Conservation (phyloP, 2,113 vertebrate genomes). For the Toxotes jaculatrix region DNA sequence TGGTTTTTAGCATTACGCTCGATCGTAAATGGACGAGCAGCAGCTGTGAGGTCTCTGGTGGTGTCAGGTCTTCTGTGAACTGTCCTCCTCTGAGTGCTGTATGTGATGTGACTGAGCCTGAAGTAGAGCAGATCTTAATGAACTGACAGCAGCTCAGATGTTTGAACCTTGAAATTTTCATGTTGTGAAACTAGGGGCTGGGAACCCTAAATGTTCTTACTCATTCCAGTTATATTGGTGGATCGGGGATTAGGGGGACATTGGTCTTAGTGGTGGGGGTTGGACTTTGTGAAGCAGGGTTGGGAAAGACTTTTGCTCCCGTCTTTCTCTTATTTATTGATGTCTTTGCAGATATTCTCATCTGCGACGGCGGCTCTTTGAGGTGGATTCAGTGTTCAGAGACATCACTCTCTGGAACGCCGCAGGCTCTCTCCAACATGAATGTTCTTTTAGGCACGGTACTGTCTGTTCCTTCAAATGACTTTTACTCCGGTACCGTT, state of each 20-base stretch:
- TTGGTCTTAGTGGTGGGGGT: not conserved
- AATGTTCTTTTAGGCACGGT: constrained; percentile 63
- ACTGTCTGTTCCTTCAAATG: constrained; percentile 57
- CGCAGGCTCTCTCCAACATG: constrained; percentile 4
- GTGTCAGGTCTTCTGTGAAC: not conserved
- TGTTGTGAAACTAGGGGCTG: constrained; percentile 74
- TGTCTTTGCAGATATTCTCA: constrained; percentile 31
- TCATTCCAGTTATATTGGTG: constrained; percentile 57
- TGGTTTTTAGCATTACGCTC: not conserved
- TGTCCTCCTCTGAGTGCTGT: constrained; percentile 23
- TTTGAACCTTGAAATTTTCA: constrained; percentile 42
- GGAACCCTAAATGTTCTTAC: constrained; percentile 67
- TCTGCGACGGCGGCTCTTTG: constrained; percentile 31
- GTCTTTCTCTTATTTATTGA: constrained; percentile 74
- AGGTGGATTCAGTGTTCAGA: constrained; percentile 49
- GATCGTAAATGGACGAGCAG: constrained; percentile 20
- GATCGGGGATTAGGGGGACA: not conserved
- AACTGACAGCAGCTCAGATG: constrained; percentile 32
- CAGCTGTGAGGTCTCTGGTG: constrained; percentile 17
- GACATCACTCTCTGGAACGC: constrained; percentile 39
- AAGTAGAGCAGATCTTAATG: not conserved
- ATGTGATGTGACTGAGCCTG: constrained; percentile 22
- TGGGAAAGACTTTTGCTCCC: constrained; percentile 8
- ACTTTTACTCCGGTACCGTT: constrained; percentile 10
- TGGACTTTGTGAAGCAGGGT: constrained; percentile 34